phyloP scores from a whole-genome alignment of 2,888 invertebrate species.

The Chrysomela aeneicollis region DNA sequence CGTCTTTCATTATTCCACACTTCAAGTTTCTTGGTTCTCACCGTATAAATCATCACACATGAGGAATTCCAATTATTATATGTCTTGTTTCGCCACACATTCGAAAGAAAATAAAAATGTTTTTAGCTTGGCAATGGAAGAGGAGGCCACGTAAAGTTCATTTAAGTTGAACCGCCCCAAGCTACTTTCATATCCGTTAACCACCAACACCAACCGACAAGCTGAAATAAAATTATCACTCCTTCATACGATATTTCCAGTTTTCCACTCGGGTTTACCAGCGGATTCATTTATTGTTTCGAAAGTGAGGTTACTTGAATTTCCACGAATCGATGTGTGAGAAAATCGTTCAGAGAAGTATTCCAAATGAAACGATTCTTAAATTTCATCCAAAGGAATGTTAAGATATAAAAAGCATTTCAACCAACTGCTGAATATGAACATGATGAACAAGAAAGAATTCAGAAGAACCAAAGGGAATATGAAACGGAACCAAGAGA shows the following conservation, averaged over 20 bases:
- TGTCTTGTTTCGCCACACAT: background rate
- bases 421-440: too few relatives aligned
- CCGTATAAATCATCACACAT: background rate
- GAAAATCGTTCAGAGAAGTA: constrained; percentile 28
- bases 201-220: constrained; percentile 4
- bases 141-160: constrained; percentile 8
- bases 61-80: background rate
- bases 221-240: constrained; percentile 17
- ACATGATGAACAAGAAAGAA: too few relatives aligned
- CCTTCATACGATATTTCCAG: constrained; percentile 14
- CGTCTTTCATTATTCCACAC: too few relatives aligned
- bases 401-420: too few relatives aligned
- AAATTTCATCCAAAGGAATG: too few relatives aligned
- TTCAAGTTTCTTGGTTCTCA: too few relatives aligned
- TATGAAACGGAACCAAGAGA: too few relatives aligned
- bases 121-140: background rate
- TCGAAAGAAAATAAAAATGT: background rate
- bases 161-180: constrained; percentile 7
- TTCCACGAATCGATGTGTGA: constrained; percentile 10
- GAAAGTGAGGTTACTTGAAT: background rate
- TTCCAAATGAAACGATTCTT: constrained; percentile 35
- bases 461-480: too few relatives aligned
- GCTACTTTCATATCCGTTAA: constrained; percentile 17
- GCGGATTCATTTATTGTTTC: constrained; percentile 1
- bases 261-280: constrained; percentile 6